Evolutionary conservation across 2,113 vertebrate species (phyloP).

Genomic region (Casuarius casuarius): DNA sequence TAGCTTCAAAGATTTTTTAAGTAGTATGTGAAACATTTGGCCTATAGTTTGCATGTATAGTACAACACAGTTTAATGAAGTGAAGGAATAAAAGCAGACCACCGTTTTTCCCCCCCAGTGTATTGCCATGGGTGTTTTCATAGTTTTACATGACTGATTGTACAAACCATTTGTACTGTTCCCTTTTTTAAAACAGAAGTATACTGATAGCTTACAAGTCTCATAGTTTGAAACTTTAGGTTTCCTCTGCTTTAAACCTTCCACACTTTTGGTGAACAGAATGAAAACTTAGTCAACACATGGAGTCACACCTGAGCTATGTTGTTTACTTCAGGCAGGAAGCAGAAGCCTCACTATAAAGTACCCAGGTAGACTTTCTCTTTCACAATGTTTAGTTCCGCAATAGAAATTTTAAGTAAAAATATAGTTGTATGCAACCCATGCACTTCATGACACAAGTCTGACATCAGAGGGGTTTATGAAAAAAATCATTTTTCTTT

Average conservation of each 20-base stretch:
- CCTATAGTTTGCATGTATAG: background rate
- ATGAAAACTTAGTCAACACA: background rate
- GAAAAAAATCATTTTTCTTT: background rate
- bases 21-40: background rate
- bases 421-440: background rate
- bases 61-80: too few species aligned
- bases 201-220: background rate
- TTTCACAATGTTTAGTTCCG: background rate
- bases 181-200: background rate
- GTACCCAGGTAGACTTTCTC: background rate
- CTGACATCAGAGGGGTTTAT: background rate
- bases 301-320: background rate
- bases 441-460: background rate
- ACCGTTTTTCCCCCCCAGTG: background rate
- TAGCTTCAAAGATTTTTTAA: background rate
- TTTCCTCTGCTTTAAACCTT: background rate
- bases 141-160: background rate
- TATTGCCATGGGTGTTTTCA: background rate
- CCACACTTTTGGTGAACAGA: background rate
- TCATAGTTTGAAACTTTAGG: background rate
- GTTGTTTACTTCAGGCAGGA: background rate
- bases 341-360: background rate
- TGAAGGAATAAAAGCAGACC: background rate
- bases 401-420: background rate
- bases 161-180: background rate